phyloP scores from a whole-genome alignment of 2,888 invertebrate species.

The Seira ritae region DNA sequence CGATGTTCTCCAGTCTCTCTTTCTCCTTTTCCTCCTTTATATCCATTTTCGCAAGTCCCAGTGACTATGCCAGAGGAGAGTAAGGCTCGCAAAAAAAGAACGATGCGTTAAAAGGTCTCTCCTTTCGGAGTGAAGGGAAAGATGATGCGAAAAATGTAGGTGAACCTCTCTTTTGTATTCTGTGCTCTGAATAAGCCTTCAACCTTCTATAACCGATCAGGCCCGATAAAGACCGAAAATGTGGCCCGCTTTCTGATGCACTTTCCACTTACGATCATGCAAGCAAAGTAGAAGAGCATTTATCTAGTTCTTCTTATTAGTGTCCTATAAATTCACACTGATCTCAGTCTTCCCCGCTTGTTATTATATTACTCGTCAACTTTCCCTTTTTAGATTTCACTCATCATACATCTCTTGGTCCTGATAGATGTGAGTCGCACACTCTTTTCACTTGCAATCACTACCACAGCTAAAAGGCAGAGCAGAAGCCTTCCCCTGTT shows the following conservation, averaged over 20 bases:
- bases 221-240: slow-evolving; percentile 46
- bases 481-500: background rate
- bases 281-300: background rate
- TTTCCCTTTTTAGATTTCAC: slow-evolving; percentile 56
- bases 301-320: slow-evolving; percentile 18
- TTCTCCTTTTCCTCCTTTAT: too few relatives aligned
- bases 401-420: slow-evolving; percentile 49
- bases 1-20: background rate
- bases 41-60: background rate
- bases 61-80: slow-evolving; percentile 31
- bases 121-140: background rate
- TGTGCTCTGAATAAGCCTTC: slow-evolving; percentile 27
- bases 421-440: slow-evolving; percentile 28
- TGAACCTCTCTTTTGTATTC: slow-evolving; percentile 6
- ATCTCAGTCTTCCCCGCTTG: slow-evolving; percentile 65
- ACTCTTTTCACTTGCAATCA: background rate
- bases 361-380: slow-evolving; percentile 54
- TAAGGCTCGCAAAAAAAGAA: slow-evolving; percentile 12
- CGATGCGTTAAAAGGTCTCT: slow-evolving; percentile 22
- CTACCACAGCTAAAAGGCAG: background rate
- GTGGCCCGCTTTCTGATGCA: slow-evolving; percentile 50
- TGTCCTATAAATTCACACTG: slow-evolving; percentile 54
- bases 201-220: slow-evolving; percentile 24
- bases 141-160: slow-evolving; percentile 34
- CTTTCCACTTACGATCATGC: slow-evolving; percentile 6